Evolutionary conservation across 1,140 invertebrate genomes (phyloP).

Genomic region (Mylabris phalerata): DNA sequence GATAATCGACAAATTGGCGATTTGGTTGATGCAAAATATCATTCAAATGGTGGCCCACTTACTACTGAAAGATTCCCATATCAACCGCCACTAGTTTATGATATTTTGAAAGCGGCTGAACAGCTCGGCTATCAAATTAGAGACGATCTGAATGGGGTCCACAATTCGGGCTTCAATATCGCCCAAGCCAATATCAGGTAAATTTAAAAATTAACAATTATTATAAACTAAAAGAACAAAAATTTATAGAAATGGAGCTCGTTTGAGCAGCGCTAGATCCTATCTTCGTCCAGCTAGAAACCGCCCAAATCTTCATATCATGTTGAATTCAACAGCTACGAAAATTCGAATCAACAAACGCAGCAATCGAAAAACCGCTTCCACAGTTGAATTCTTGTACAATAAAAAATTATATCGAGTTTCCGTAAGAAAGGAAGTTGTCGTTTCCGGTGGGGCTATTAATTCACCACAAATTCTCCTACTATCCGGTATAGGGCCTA

Average conservation of each 20-base stretch:
- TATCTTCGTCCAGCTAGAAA: constrained; percentile 53
- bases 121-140: constrained; percentile 49
- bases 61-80: constrained; percentile 47
- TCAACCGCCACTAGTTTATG: constrained; percentile 46
- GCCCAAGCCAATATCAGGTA: constrained; percentile 39
- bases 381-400: constrained; percentile 44
- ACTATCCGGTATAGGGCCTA: constrained; percentile 54
- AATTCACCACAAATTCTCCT: constrained; percentile 53
- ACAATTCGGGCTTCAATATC: constrained; percentile 41
- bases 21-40: constrained; percentile 41
- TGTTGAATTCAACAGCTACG: constrained; percentile 57
- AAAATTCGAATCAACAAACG: constrained; percentile 38
- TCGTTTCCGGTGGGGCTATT: constrained; percentile 52
- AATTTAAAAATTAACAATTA: background rate
- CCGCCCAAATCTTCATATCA: constrained; percentile 62
- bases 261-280: constrained; percentile 57
- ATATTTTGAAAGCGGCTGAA: constrained; percentile 53
- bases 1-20: constrained; percentile 48
- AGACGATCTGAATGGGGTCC: constrained; percentile 53
- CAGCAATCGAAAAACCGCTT: constrained; percentile 23
- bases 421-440: constrained; percentile 48
- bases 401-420: constrained; percentile 39
- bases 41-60: constrained; percentile 44
- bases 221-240: too few relatives aligned
- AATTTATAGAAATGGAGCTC: constrained; percentile 51